These are phyloP conservation scores for Lasaia peninsularis DNA, from an alignment of 1,140 invertebrate genomes.

Conservation along the genomic window DNA sequence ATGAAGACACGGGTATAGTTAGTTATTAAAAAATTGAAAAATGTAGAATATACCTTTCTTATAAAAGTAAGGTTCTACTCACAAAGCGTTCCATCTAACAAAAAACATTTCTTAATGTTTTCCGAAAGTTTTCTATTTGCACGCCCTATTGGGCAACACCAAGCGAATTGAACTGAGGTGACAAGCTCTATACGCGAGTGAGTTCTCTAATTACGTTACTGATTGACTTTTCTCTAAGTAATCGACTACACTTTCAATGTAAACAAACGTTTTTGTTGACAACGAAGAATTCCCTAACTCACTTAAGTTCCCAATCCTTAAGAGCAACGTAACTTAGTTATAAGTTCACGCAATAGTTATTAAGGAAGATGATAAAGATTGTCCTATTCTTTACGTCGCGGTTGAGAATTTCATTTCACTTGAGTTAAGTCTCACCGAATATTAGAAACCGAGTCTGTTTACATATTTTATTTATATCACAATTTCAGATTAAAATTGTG, in stretches of 20 bases:
- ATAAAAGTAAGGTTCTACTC: too few species aligned
- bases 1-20: too few species aligned
- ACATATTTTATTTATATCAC: constrained; percentile 10
- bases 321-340: constrained; percentile 11
- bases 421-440: background rate
- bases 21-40: too few species aligned
- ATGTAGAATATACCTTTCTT: too few species aligned
- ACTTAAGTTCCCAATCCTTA: background rate
- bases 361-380: constrained; percentile 10
- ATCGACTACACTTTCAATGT: constrained; percentile 15
- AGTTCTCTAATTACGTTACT: constrained; percentile 60
- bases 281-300: background rate
- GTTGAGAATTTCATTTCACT: constrained; percentile 14
- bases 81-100: background rate
- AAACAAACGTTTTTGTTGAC: constrained; percentile 18
- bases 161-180: background rate
- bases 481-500: constrained; percentile 11
- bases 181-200: background rate
- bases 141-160: background rate
- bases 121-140: background rate
- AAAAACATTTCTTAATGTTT: background rate
- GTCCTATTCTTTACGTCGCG: background rate
- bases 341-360: constrained; percentile 10
- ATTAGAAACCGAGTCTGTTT: constrained; percentile 13
- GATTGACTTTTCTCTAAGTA: constrained; percentile 33